Base-by-base conservation (phyloP, 2,797 vertebrate species). In the Myripristis murdjan region DNA sequence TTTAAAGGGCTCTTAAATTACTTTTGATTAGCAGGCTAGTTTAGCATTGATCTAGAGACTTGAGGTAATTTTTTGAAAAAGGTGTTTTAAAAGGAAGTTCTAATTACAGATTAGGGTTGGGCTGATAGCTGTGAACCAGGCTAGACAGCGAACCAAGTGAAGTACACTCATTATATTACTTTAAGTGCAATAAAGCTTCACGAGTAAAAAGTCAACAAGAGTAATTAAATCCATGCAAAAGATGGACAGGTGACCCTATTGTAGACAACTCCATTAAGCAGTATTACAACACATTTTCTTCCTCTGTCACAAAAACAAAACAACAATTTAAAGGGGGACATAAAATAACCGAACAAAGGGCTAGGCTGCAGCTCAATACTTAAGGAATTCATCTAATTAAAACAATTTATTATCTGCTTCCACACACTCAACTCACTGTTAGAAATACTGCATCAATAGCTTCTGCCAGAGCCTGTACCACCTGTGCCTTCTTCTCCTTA, bases 401-500 rank as follows among this genome's bases (percentile, higher is more conserved):
- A 48, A 48, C 18, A 41, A 9, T 11, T 11, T 39, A 57, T 15
- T 57, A 53, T 51, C 15, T 9, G 14, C 16, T 16, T 39, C 37
- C 37, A 15, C 37, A 15, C 37, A 23, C 24, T 6, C 35, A 1
- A 92, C 95, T 95, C 88, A 97, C 96, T 16, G 96, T 96, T 52
- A 97, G 93, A 85, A 97, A 97, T 69, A 96, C 93, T n/a, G 96
- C 96, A 92, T 97, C 96, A 44, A 97, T 95, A 9, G 96, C 95
- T 80, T 97, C 96, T 76, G 97, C 96, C 56, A 97, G 87, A 2
- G 95, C 95, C 89, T 96, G 96, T 0, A 97, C 96, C 26, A 97
- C 96, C 65, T 96, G 95, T 81, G 95, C 94, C 64, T 97, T 97
- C 89, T 97, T 97, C 85, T 97, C 96, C 81, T 97, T 97, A 72